Evolutionary conservation across 2,888 invertebrate genomes (phyloP).

Genomic region (Apamea crenata): DNA sequence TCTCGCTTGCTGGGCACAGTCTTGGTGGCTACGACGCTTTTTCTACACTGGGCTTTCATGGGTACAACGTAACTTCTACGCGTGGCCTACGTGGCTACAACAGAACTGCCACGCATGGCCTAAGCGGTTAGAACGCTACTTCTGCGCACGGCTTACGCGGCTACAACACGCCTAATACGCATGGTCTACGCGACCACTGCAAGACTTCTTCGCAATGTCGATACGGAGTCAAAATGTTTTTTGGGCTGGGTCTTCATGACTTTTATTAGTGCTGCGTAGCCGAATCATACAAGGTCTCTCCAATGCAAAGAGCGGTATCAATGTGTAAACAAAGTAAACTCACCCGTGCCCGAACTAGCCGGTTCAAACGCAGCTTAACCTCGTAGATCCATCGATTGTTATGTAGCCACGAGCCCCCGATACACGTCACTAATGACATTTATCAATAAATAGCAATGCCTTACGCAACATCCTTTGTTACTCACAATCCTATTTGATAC

Average conservation of each 20-base stretch:
- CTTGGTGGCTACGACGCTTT: background rate
- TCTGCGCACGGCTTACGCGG: no score
- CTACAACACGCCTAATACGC: background rate
- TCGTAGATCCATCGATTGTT: constrained; percentile 20
- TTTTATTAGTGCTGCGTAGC: background rate
- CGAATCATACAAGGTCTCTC: background rate
- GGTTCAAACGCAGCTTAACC: background rate
- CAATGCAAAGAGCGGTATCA: background rate
- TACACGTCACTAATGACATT: constrained; percentile 78
- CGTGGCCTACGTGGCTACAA: background rate
- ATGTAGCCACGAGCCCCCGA: constrained; percentile 29
- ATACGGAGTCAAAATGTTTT: background rate
- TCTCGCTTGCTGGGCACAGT: background rate
- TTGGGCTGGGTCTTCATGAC: background rate
- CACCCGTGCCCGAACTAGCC: background rate
- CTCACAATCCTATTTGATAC: constrained; percentile 58
- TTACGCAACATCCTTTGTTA: constrained; percentile 77
- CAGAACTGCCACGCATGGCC: background rate
- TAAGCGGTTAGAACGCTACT: background rate
- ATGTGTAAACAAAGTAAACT: background rate
- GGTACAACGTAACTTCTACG: background rate
- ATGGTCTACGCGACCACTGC: background rate
- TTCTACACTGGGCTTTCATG: background rate
- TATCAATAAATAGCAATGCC: constrained; percentile 80
- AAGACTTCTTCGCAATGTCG: background rate